Conservation (phyloP, 2,888 invertebrate species). For the Diaperis boleti region DNA sequence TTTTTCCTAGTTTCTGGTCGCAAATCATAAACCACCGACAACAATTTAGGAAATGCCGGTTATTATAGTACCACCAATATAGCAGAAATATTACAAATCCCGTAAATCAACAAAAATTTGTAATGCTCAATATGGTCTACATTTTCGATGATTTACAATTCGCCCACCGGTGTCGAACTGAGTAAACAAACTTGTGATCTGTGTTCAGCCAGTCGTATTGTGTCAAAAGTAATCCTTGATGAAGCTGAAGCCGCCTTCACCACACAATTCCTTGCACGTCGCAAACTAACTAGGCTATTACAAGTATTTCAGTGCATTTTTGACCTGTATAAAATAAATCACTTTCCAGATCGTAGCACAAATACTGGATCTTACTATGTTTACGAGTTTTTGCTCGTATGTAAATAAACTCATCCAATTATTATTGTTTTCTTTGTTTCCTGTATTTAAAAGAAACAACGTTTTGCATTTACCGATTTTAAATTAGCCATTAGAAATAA, state of each 20-base stretch:
- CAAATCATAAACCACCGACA: conserved; percentile 30
- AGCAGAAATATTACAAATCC: conserved; percentile 27
- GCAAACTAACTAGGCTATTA: conserved; percentile 34
- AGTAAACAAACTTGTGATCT: conserved; percentile 31
- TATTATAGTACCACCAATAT: conserved; percentile 30
- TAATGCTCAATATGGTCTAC: conserved; percentile 22
- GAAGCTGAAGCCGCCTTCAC: conserved; percentile 24
- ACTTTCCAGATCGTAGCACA: no score
- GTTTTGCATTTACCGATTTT: conserved; percentile 7
- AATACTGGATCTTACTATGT: no score
- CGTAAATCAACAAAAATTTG: conserved; percentile 35
- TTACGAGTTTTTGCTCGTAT: background rate
- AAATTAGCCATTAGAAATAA: conserved; percentile 10
- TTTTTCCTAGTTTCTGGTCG: background rate
- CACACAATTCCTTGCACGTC: conserved; percentile 27
- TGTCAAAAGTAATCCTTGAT: conserved; percentile 40
- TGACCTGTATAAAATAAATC: background rate
- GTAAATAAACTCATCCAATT: background rate
- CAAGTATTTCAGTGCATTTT: conserved; percentile 29
- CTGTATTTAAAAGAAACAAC: background rate
- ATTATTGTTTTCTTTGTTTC: conserved; percentile 2
- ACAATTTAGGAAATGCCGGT: conserved; percentile 24
- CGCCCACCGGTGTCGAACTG: conserved; percentile 28
- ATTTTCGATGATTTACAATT: conserved; percentile 36
- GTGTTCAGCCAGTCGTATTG: conserved; percentile 34